Evolutionary conservation across 2,113 vertebrate genomes (phyloP).

Genomic region (Butastur rufipennis): DNA sequence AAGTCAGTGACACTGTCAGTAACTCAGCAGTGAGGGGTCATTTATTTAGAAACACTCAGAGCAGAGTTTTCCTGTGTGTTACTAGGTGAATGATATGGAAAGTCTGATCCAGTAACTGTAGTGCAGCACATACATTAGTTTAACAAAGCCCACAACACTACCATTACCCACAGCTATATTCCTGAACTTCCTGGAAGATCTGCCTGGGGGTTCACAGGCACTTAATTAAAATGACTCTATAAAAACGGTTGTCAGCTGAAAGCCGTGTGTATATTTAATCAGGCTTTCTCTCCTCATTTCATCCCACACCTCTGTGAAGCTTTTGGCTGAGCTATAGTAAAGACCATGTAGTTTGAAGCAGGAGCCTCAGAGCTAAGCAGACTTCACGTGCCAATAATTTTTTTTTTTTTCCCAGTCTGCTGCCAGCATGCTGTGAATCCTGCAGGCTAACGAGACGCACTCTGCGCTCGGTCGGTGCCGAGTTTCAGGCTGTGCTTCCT

Average conservation of each 20-base stretch:
- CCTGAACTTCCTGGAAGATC: neutral
- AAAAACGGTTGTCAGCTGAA: neutral
- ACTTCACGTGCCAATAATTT: neutral
- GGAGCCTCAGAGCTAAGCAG: neutral
- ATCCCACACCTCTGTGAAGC: neutral
- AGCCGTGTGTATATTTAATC: neutral
- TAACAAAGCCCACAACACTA: neutral
- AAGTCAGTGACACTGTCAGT: neutral
- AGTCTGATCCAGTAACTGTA: neutral
- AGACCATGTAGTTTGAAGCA: neutral
- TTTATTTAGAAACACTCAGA: neutral
- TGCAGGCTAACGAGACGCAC: rapidly evolving
- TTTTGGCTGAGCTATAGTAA: neutral
- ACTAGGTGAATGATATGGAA: neutral
- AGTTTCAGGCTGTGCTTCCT: neutral
- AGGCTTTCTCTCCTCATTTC: neutral
- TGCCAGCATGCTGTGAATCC: neutral
- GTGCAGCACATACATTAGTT: neutral
- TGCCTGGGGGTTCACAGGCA: neutral
- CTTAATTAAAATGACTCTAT: neutral
- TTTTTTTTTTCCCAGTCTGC: neutral
- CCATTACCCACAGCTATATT: neutral
- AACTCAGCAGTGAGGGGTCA: neutral
- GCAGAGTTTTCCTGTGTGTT: neutral
- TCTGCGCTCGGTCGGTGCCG: rapidly evolving